Conservation (phyloP, 2,888 invertebrate species). For the Synergus japonicus region DNA sequence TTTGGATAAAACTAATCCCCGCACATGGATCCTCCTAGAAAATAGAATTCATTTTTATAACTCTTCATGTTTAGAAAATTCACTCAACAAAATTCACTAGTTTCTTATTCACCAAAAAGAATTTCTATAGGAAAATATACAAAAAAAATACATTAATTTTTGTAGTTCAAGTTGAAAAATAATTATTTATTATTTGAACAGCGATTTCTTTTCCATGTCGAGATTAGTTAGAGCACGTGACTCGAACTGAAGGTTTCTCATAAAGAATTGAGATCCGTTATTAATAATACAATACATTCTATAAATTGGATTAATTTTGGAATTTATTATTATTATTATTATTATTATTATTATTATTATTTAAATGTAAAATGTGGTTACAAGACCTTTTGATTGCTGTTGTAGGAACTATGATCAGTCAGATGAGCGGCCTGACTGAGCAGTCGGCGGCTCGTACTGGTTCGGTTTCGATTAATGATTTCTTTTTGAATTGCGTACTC, state of each 20-base stretch:
- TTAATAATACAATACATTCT: neutral
- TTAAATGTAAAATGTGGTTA: neutral
- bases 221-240: neutral
- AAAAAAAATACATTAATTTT: neutral
- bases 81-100: neutral
- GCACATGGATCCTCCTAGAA: slow-evolving; percentile 60
- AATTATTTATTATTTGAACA: neutral
- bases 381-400: slow-evolving; percentile 60
- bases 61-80: too few relatives aligned
- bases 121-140: neutral
- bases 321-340: too few relatives aligned
- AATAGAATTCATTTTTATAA: slow-evolving; percentile 17
- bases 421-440: slow-evolving; percentile 67
- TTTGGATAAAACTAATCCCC: slow-evolving; percentile 70
- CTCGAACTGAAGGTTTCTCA: neutral
- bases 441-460: slow-evolving; percentile 69
- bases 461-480: slow-evolving; percentile 71
- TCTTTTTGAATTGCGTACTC: slow-evolving; percentile 72
- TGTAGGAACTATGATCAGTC: slow-evolving; percentile 60
- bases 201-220: neutral
- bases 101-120: neutral
- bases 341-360: neutral
- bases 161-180: neutral
- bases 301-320: neutral
- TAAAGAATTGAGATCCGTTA: neutral